These are phyloP conservation scores for Zaprionus ghesquierei DNA, from an alignment of 1,140 invertebrate species.

Conservation along the genomic window DNA sequence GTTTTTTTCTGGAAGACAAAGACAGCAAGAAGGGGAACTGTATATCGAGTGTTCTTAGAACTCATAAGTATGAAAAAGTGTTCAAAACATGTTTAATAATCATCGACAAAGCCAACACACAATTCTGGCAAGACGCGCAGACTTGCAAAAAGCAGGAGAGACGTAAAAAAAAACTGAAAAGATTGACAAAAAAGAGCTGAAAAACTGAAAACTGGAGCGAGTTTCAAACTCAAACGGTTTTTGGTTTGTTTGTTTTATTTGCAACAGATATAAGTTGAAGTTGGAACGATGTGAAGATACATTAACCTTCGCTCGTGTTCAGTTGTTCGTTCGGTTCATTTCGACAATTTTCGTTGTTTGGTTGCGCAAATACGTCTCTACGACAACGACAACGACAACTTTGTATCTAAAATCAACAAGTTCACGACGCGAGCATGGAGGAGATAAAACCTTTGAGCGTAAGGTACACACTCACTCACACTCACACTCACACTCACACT, in stretches of 20 bases:
- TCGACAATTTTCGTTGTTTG: slow-evolving; percentile 68
- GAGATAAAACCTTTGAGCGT: slow-evolving; percentile 75
- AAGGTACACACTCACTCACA: slow-evolving; percentile 49
- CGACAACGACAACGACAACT: slow-evolving; percentile 46
- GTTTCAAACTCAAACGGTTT: slow-evolving; percentile 12
- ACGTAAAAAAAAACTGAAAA: not conserved
- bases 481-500: slow-evolving; percentile 18
- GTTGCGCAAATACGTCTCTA: slow-evolving; percentile 68
- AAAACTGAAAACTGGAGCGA: slow-evolving; percentile 21
- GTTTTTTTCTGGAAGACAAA: slow-evolving; percentile 22
- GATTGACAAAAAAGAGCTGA: slow-evolving; percentile 23
- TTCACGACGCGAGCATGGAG: slow-evolving; percentile 62
- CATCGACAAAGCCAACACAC: slow-evolving; percentile 33
- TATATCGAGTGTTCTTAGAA: slow-evolving; percentile 30
- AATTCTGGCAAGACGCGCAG: slow-evolving; percentile 23
- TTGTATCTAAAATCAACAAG: slow-evolving; percentile 81
- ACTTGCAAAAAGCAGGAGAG: slow-evolving; percentile 28
- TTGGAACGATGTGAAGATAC: slow-evolving; percentile 60
- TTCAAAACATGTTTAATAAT: slow-evolving; percentile 30
- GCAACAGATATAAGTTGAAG: slow-evolving; percentile 65
- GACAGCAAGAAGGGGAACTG: not conserved
- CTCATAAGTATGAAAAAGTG: not conserved
- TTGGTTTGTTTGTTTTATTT: slow-evolving; percentile 56
- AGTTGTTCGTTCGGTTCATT: slow-evolving; percentile 51
- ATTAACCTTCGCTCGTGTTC: slow-evolving; percentile 75